Evolutionary conservation across 2,113 vertebrate species (phyloP), one percentile per base, ranked within the genome.

Genomic region (Sprattus sprattus): DNA sequence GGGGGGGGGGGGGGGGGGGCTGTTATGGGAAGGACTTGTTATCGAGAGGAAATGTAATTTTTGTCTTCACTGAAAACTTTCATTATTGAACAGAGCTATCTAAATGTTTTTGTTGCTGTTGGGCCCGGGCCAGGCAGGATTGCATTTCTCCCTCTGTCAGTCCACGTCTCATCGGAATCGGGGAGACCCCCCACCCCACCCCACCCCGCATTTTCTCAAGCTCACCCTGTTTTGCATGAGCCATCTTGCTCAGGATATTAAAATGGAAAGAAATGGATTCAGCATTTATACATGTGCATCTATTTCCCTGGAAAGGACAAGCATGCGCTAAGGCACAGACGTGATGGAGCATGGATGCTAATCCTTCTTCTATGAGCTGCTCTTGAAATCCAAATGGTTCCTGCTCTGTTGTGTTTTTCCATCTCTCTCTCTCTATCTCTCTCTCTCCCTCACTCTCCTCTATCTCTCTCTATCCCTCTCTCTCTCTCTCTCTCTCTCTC

Each of bases 381-480:
- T 71, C 75, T 80, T 78, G 20, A 44, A 60, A 16, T 32, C 32
- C 71, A 39, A 78, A 78, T 78, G 71, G 32, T 78, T 78, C 28
- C 71, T 39, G 71, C 25, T 78, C 32, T 2, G 71, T 78, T 87
- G 52, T 80, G 84, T 80, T 95, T 96, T 96, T 96, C 96, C 96
- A 95, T 96, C 94, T 95, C 95, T 39, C 28, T 39, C 13, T 32
- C 28, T 39, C 71, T 78, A 1, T 75, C 25, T 32, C 25, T 75
- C 67, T 75, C n/a, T 11, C 25, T 39, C 67, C 32, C 7, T 25
- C 60, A 25, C 6, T 64, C 60, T 25, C 60, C 60, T 25, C 60
- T 95, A 95, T 97, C 95, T 96, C 95, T 95, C 95, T 95, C 95
- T 95, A 95, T 94, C 94, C 90, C 93, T 93, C 93, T 92, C 92